phyloP scores from a whole-genome alignment of 2,888 invertebrate genomes.

The Rugalucina vietnamica region DNA sequence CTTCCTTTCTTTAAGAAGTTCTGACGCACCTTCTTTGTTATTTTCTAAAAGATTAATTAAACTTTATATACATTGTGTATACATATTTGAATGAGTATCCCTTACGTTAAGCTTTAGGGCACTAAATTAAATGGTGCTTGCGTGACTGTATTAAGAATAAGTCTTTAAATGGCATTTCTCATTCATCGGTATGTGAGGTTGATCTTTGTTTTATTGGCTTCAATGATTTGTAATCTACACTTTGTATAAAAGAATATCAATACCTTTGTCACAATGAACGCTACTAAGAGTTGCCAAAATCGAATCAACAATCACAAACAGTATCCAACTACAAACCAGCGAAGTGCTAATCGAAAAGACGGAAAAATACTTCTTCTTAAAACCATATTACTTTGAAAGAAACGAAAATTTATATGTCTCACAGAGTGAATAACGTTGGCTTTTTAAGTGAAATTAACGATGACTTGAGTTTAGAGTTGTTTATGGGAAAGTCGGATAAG shows the following conservation, averaged over 20 bases:
- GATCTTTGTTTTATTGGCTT: neutral
- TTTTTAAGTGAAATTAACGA: neutral
- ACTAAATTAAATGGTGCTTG: neutral
- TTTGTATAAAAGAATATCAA: neutral
- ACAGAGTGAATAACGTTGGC: neutral
- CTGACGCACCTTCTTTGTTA: neutral
- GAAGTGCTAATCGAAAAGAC: neutral
- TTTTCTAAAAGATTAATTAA: neutral
- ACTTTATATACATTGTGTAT: neutral
- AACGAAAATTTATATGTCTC: neutral
- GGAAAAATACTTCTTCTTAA: neutral
- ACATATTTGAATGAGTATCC: neutral
- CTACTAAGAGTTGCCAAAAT: neutral
- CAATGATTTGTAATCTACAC: conserved; percentile 4
- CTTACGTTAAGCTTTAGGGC: neutral
- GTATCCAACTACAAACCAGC: neutral
- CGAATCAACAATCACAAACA: neutral
- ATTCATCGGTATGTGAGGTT: neutral
- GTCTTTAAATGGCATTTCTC: neutral
- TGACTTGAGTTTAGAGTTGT: neutral
- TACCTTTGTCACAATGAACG: neutral
- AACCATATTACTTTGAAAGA: neutral
- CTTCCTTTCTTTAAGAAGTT: neutral
- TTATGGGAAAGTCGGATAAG: neutral
- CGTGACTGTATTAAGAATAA: neutral